Evolutionary conservation across 2,888 invertebrate genomes (phyloP), one percentile per base, ranked within the genome.

Genomic region (Dolichomitus sp.): DNA sequence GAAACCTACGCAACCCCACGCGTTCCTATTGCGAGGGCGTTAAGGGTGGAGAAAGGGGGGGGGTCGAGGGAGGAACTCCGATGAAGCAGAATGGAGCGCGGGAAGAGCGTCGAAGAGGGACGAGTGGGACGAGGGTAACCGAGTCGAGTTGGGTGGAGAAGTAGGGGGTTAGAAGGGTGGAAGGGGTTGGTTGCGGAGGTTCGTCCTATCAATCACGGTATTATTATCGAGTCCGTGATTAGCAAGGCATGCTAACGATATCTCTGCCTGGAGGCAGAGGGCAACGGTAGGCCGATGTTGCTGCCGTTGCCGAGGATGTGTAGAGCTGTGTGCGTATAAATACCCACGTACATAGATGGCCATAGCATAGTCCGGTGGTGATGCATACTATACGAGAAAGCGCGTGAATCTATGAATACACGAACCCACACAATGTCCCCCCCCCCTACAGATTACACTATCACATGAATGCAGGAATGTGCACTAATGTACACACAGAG

Each of bases 161-260:
- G 78, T 54, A 74, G 30, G 75, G 63, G 80, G 74, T 72, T 45
- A 61, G 61, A 48, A 70, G 70, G 65, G 74, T 42, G 61, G 40
- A 77, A 82, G 70, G 79, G 85, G 72, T 83, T 70, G 83, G 78
- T 83, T 81, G 80, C 80, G 88, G 90, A 89, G 91, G 89, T 91
- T 90, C 93, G 92, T 92, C 91, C 93, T 92, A 93, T 93, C 93
- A 93, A 93, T 93, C 93, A 93, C 91, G 91, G 91, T 93, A 93
- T 92, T 93, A 93, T 93, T 93, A 93, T 93, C 93, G 93, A 92
- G 92, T 91, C 91, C 91, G 91, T 93, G 92, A 93, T 93, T 93
- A 93, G 93, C 92, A 93, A 93, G 93, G 93, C 93, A 93, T 91
- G 93, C 92, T 92, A 93, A 93, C 93, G 93, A 93, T 93, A 93